These are phyloP conservation scores for Akabosia matsudoensis DNA, from an alignment of 1,140 invertebrate species.

Conservation along the genomic window DNA sequence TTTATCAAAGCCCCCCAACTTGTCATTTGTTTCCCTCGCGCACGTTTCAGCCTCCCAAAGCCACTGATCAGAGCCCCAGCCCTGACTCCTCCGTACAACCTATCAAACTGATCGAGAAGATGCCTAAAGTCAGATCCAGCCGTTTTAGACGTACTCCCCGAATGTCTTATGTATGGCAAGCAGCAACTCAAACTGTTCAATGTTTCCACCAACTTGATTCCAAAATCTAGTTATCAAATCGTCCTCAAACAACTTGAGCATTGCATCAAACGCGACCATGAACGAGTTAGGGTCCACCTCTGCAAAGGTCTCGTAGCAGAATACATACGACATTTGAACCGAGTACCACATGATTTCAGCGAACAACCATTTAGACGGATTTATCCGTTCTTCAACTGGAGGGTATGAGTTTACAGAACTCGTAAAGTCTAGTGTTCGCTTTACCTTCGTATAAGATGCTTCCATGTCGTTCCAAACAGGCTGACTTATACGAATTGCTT, in stretches of 20 bases:
- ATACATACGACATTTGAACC: not conserved
- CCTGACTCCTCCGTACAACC: too few relatives aligned
- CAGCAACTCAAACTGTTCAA: not conserved
- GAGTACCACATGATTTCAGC: not conserved
- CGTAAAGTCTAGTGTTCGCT: not conserved
- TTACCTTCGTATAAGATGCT: not conserved
- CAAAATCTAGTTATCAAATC: not conserved
- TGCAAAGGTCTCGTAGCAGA: not conserved
- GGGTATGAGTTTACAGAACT: not conserved
- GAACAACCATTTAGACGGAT: not conserved
- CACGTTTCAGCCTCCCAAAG: too few relatives aligned
- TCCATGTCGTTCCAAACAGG: not conserved
- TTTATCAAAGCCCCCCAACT: too few relatives aligned
- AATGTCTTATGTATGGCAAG: not conserved
- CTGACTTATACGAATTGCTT: not conserved
- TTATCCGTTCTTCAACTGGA: not conserved
- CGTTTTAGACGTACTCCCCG: not conserved
- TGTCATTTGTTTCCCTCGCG: too few relatives aligned
- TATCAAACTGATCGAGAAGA: not conserved
- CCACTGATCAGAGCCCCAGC: too few relatives aligned
- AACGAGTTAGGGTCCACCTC: not conserved
- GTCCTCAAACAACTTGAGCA: not conserved
- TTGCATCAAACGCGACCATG: not conserved
- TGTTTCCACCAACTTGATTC: not conserved
- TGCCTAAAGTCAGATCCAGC: not conserved